Evolutionary conservation across 2,888 invertebrate species (phyloP), one percentile per base, ranked within the genome.

Genomic region (Invenusta paracnida): DNA sequence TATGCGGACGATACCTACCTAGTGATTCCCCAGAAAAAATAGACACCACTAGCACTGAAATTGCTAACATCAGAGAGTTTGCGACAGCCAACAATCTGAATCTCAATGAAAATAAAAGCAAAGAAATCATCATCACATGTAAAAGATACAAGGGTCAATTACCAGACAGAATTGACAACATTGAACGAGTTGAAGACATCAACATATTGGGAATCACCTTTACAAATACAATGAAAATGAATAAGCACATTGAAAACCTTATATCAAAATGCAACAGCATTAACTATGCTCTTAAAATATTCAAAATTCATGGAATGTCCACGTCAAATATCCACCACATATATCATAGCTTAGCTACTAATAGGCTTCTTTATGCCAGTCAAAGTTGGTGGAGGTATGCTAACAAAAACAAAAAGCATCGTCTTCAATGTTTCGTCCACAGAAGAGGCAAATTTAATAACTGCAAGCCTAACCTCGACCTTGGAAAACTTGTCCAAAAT

Each of bases 81-180:
- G 73, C 73, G 2, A 5, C 27, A 2, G 11, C 73, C 17, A 73
- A 73, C 25, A 13, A 73, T 23, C 27, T 73, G 73, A 23, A 5
- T n/a, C 73, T 73, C 27, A 73, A 73, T 2, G 27, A 73, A 73
- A 73, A 73, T 23, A 73, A 73, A 73, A n/a, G 17, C 17, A 73
- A 73, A 73, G 73, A 73, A 73, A 23, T 73, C 73, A 73, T 73
- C 73, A n/a, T 73, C 73, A 73, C 73, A 5, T 23, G 73, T 23
- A 5, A 5, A n/a, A 73, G 27, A 73, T 5, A 73, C 27, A 73
- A 23, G 25, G 17, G 25, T 23, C 73, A 5, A n/a, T 23, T 73
- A 23, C 73, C 73, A 73, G 73, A 73, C 25, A 23, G 25, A 25
- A 73, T 73, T 5, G 73, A n/a, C 17, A 23, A 23, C 11, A 73